phyloP scores from a whole-genome alignment of 1,140 invertebrate species.

The Eupristina koningsbergeri region DNA sequence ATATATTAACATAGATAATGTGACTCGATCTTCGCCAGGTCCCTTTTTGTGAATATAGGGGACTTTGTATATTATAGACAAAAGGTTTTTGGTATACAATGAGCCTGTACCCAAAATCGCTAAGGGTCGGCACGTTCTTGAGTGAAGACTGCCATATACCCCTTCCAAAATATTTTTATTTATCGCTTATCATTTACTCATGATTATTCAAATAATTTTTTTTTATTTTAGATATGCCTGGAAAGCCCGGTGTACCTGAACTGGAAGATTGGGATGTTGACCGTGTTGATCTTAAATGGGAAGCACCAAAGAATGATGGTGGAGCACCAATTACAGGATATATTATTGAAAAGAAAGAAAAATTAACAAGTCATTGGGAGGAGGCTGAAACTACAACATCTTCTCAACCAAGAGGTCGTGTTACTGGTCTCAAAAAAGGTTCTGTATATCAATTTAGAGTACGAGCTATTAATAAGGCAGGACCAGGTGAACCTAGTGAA shows the following conservation, averaged over 20 bases:
- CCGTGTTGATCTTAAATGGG: constrained; percentile 94
- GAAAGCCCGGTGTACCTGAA: constrained; percentile 90
- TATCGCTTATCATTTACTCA: no score
- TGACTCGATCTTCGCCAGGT: no score
- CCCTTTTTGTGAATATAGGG: no score
- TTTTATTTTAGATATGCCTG: constrained; percentile 80
- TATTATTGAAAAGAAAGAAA: constrained; percentile 97
- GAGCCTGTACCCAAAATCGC: no score
- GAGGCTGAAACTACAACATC: constrained; percentile 87
- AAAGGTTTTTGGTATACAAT: no score
- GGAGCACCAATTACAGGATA: constrained; percentile 97
- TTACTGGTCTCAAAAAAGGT: constrained; percentile 91
- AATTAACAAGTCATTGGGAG: constrained; percentile 90
- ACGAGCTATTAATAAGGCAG: constrained; percentile 94
- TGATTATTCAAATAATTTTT: constrained; percentile 5
- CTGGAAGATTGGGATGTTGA: constrained; percentile 95
- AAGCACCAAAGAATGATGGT: constrained; percentile 89
- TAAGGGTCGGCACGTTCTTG: no score
- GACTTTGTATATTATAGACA: no score
- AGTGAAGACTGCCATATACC: no score
- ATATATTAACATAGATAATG: no score
- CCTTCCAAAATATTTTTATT: no score
- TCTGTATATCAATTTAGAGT: constrained; percentile 95
- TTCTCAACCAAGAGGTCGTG: constrained; percentile 85
- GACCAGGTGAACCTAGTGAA: constrained; percentile 91